Base-by-base conservation (phyloP, 2,113 vertebrate species). In the Montifringilla adamsi region DNA sequence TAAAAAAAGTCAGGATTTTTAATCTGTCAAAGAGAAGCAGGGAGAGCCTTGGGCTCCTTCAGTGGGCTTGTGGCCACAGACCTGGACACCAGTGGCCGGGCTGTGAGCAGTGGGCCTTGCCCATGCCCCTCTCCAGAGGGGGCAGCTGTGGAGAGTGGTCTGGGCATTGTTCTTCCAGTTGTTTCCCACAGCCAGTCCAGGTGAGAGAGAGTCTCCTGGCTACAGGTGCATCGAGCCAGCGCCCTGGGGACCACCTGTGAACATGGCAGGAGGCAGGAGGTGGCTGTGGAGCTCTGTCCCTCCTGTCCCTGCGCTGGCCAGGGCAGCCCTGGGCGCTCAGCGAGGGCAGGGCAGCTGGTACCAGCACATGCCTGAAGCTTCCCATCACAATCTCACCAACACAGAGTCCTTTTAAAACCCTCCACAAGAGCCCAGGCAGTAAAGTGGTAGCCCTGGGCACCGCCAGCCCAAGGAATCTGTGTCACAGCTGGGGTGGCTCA, bases 81-180 rank as follows among this genome's bases (percentile, higher is more conserved):
- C 22, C 16, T 20, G 68, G 37, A 11, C 49, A 31, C 16, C 14
- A 5, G 5, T 27, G 50, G 43, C 44, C 59, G 66, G 77, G 23
- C 27, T 44, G 60, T 81, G 60, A 4, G 10, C 27, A 3, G 0
- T 11, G 21, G 17, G 15, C 59, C 11, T 31, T 49, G 50, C 21
- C 22, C 58, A 2, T 13, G 68, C 8, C 26, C 13, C 9, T 27
- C 31, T 44, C 5, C 18, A 13, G 59, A 31, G 23, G 4, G 23
- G 26, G 22, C 1, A 3, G 21, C 50, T 80, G 31, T 73, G 58
- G 21, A 33, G 28, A 23, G 26, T 5, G 41, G 1, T 17, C 22
- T 1, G 1, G 26, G 10, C 76, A 13, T 12, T 4, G 63, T 0
- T 0, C 10, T 8, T 35, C 5, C 2, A 14, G 39, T 4, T 58